Evolutionary conservation across 2,888 invertebrate genomes (phyloP).

Genomic region (Cheilosia grossa): DNA sequence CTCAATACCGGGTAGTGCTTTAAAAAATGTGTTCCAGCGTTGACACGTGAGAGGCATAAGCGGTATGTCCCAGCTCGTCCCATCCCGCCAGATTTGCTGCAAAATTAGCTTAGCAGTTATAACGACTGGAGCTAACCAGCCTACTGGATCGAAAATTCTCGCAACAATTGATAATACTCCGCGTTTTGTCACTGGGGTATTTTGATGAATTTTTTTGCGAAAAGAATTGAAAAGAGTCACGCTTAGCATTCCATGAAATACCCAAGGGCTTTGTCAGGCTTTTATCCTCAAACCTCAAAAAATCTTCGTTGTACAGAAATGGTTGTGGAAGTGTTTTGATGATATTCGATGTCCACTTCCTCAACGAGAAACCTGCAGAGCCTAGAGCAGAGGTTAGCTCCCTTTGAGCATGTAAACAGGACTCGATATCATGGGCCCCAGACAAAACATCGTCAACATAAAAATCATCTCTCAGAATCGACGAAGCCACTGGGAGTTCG

Average conservation of each 20-base stretch:
- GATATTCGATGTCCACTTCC: background rate
- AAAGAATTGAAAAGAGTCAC: background rate
- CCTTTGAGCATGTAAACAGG: background rate
- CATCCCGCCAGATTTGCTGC: no score
- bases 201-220: background rate
- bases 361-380: background rate
- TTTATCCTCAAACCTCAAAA: background rate
- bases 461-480: no score
- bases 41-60: no score
- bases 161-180: no score
- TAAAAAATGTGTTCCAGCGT: no score
- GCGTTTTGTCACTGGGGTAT: background rate
- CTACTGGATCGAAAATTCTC: no score
- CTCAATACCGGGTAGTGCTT: no score
- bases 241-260: background rate
- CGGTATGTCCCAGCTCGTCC: no score
- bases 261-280: background rate
- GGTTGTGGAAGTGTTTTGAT: background rate
- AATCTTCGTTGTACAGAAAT: conserved; percentile 4
- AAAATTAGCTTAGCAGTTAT: no score
- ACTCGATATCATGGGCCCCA: background rate
- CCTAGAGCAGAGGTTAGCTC: background rate
- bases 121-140: no score
- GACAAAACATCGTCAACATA: no score
- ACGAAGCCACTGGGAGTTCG: no score